phyloP scores from a whole-genome alignment of 1,140 invertebrate genomes.

The Drosophila malerkotliana region DNA sequence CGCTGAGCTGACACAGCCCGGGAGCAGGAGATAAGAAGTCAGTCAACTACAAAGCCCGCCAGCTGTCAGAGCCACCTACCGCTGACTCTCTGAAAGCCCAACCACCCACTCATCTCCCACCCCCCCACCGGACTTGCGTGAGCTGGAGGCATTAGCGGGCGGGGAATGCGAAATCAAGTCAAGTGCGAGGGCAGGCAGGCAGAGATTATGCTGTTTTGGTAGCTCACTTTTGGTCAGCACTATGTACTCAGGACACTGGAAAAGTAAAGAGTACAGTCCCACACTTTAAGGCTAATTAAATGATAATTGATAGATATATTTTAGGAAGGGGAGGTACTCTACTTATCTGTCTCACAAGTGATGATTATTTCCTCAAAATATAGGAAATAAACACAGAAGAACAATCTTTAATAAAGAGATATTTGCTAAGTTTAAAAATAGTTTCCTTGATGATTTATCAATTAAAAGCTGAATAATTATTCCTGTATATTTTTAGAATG shows the following conservation, averaged over 20 bases:
- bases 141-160: slow-evolving; percentile 20
- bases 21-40: slow-evolving; percentile 39
- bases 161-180: slow-evolving; percentile 32
- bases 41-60: slow-evolving; percentile 33
- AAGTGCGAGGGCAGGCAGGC: slow-evolving; percentile 47
- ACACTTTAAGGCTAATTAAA: background rate
- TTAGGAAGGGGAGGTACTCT: no score
- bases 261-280: background rate
- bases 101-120: background rate
- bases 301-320: background rate
- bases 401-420: no score
- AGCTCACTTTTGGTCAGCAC: slow-evolving; percentile 29
- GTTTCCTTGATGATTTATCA: no score
- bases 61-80: slow-evolving; percentile 24
- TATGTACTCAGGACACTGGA: background rate
- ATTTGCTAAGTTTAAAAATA: no score
- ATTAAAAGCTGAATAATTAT: no score
- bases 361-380: no score
- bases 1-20: slow-evolving; percentile 15
- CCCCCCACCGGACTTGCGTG: slow-evolving; percentile 8
- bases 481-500: no score
- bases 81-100: background rate
- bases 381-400: no score
- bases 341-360: no score
- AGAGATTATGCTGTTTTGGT: slow-evolving; percentile 35